These are phyloP conservation scores for Podarcis cretensis DNA, from an alignment of 2,113 vertebrate genomes.

Conservation along the genomic window DNA sequence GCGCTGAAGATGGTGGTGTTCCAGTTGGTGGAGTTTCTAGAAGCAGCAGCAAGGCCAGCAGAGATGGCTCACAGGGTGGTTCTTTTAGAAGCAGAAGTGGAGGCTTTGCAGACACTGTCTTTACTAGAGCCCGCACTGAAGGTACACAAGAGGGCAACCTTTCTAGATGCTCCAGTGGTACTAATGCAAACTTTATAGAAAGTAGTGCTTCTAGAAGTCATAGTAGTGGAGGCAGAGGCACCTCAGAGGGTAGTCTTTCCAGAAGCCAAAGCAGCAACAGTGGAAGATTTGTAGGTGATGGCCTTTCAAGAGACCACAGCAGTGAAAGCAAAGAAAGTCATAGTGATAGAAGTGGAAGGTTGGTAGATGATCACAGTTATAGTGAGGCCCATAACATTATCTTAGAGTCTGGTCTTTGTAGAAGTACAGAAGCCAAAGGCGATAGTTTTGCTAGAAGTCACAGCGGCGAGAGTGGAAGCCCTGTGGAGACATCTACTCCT, in stretches of 20 bases:
- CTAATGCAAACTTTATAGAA: neutral
- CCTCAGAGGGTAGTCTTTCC: neutral
- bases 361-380: neutral
- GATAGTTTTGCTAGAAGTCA: neutral
- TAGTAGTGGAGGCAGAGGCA: neutral
- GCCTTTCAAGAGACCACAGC: neutral
- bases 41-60: neutral
- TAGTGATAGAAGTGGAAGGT: neutral
- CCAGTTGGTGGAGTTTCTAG: neutral
- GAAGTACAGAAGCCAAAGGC: neutral
- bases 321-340: neutral
- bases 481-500: conserved; percentile 24
- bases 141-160: neutral
- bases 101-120: neutral
- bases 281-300: neutral
- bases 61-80: neutral
- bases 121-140: neutral
- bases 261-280: neutral
- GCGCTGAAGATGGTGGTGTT: neutral
- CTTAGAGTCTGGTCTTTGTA: neutral
- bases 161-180: neutral
- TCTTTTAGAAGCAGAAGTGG: conserved; percentile 1
- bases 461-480: neutral
- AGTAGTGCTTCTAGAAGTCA: neutral
- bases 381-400: neutral